These are phyloP conservation scores for Columbina picui DNA, from an alignment of 2,113 vertebrate genomes.

Conservation along the genomic window DNA sequence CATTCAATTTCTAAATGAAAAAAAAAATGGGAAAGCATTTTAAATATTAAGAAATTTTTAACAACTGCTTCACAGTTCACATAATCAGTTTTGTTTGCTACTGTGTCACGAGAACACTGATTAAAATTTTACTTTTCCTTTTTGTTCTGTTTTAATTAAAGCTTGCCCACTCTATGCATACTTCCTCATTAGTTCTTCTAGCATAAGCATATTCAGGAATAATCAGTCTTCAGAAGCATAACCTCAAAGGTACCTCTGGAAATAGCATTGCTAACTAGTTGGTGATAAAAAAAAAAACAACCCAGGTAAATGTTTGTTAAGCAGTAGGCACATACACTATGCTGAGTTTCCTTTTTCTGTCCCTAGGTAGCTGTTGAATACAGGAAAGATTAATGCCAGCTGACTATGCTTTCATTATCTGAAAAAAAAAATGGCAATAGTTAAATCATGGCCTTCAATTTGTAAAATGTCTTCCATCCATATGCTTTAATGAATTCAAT, in stretches of 20 bases:
- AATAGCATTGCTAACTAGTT: background rate
- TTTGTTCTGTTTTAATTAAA: background rate
- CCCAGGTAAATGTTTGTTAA: background rate
- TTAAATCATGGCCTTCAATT: background rate
- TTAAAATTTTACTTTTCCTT: background rate
- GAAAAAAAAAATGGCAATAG: background rate
- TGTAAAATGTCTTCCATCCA: background rate
- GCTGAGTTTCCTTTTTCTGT: background rate
- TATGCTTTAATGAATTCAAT: background rate
- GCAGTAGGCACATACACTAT: accelerated
- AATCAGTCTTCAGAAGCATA: background rate
- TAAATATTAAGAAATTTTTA: background rate
- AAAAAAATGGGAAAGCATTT: background rate
- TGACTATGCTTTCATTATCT: background rate
- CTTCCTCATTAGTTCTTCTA: background rate
- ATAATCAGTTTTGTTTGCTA: background rate
- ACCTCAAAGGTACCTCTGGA: background rate
- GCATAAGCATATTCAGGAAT: background rate
- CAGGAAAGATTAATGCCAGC: background rate
- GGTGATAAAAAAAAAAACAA: background rate
- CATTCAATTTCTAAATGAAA: background rate
- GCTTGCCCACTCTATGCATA: background rate
- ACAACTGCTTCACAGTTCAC: background rate
- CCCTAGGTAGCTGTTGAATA: background rate
- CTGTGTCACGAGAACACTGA: background rate